These are phyloP conservation scores for Eira barbara DNA, from an alignment of 2,113 vertebrate species.

Conservation along the genomic window DNA sequence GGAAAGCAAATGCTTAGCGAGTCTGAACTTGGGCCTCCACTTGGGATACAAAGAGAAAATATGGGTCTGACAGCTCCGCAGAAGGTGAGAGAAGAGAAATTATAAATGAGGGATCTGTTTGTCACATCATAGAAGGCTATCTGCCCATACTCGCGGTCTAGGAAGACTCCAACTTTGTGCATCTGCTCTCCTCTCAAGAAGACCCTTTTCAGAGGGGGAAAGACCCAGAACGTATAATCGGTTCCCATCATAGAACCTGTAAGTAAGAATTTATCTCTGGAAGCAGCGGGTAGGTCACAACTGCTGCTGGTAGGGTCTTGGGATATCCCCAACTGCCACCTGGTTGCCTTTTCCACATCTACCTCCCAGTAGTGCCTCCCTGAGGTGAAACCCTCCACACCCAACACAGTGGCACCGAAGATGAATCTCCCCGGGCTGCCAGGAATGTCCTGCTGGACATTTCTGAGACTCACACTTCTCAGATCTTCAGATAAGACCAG, in stretches of 20 bases:
- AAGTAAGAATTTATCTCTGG: slow-evolving; percentile 78
- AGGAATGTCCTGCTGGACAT: neutral
- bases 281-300: slow-evolving; percentile 7
- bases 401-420: slow-evolving; percentile 40
- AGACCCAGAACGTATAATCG: slow-evolving; percentile 18
- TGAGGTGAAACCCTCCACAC: slow-evolving; percentile 25
- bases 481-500: slow-evolving; percentile 59
- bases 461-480: slow-evolving; percentile 33
- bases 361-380: slow-evolving; percentile 75
- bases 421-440: neutral
- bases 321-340: slow-evolving; percentile 83
- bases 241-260: slow-evolving; percentile 45
- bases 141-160: slow-evolving; percentile 30
- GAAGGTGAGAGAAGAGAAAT: slow-evolving; percentile 31
- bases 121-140: slow-evolving; percentile 60
- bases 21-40: neutral
- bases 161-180: slow-evolving; percentile 51
- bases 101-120: slow-evolving; percentile 43
- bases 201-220: slow-evolving; percentile 50
- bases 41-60: slow-evolving; percentile 58
- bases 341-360: slow-evolving; percentile 39
- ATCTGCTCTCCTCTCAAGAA: neutral
- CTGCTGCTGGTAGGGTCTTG: slow-evolving; percentile 70
- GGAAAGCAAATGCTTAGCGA: slow-evolving; percentile 16
- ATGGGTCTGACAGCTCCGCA: slow-evolving; percentile 31